These are phyloP conservation scores for Drosophila tropicalis DNA, from an alignment of 1,140 invertebrate genomes.

Conservation along the genomic window DNA sequence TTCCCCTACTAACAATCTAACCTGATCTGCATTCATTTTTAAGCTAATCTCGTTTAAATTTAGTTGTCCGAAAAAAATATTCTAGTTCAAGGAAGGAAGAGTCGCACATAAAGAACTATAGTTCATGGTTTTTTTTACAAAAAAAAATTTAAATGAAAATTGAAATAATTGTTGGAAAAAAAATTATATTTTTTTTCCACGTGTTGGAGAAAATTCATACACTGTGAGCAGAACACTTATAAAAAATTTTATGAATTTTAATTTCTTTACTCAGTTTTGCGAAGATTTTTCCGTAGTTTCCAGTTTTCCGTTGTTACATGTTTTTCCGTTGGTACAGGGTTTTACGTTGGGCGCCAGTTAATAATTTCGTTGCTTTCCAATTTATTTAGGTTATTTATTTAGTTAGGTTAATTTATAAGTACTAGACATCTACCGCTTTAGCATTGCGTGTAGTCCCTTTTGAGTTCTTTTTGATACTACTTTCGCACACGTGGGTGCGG, in stretches of 20 bases:
- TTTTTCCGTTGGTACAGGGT: too few relatives aligned
- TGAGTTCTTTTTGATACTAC: too few relatives aligned
- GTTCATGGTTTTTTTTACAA: not conserved
- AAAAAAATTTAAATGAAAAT: not conserved
- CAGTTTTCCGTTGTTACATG: too few relatives aligned
- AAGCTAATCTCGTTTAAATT: slow-evolving; percentile 1
- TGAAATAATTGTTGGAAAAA: not conserved
- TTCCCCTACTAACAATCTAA: slow-evolving; percentile 2
- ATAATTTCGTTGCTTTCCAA: too few relatives aligned
- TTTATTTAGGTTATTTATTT: too few relatives aligned
- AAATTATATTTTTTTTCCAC: not conserved
- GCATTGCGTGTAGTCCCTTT: too few relatives aligned
- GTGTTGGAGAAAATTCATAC: not conserved
- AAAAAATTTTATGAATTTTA: not conserved
- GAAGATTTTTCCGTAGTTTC: too few relatives aligned
- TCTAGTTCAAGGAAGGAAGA: slow-evolving; percentile 4
- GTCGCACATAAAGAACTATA: not conserved
- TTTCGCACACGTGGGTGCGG: too few relatives aligned
- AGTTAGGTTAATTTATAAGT: too few relatives aligned
- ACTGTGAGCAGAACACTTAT: slow-evolving; percentile 1
- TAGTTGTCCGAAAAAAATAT: not conserved
- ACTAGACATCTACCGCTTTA: too few relatives aligned
- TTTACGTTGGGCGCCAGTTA: too few relatives aligned
- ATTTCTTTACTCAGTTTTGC: too few relatives aligned
- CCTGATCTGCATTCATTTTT: not conserved